Evolutionary conservation across 2,113 vertebrate species (phyloP).

Genomic region (Otolemur garnettii): DNA sequence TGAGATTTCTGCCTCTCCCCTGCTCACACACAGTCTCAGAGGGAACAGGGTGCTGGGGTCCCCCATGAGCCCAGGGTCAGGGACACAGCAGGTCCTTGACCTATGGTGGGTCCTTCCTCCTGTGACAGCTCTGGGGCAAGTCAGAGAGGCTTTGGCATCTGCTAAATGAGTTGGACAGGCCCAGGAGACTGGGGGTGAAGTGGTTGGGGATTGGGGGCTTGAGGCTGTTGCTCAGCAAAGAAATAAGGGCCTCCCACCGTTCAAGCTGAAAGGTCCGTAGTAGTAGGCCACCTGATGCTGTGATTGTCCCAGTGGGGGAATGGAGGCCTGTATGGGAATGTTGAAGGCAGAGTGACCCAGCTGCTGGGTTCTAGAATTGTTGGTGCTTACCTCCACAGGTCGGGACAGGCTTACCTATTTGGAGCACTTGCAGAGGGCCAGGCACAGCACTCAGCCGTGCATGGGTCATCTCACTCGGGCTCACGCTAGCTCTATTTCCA

Average conservation of each 20-base stretch:
- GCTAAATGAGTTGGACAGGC: not conserved
- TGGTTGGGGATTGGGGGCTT: not conserved
- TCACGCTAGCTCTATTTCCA: not conserved
- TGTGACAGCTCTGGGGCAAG: not conserved
- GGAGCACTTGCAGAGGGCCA: not conserved
- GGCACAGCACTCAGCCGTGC: not conserved
- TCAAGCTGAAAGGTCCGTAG: not conserved
- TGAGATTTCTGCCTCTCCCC: not conserved
- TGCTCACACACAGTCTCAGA: not conserved
- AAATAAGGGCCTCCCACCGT: not conserved
- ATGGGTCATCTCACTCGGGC: not conserved
- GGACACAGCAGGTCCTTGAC: too few species aligned
- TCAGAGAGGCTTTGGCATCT: not conserved
- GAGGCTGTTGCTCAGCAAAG: not conserved
- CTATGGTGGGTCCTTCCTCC: not conserved
- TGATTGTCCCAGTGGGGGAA: not conserved
- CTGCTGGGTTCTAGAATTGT: not conserved
- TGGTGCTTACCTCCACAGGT: rapidly evolving
- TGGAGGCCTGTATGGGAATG: rapidly evolving
- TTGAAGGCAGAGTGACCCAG: rapidly evolving
- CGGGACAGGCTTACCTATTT: rapidly evolving
- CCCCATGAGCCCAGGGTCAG: not conserved
- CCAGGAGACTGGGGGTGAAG: not conserved
- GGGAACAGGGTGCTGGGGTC: rapidly evolving
- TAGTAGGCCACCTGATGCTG: rapidly evolving